Base-by-base conservation (phyloP, 2,797 vertebrate genomes). In the Spondyliosoma cantharus region DNA sequence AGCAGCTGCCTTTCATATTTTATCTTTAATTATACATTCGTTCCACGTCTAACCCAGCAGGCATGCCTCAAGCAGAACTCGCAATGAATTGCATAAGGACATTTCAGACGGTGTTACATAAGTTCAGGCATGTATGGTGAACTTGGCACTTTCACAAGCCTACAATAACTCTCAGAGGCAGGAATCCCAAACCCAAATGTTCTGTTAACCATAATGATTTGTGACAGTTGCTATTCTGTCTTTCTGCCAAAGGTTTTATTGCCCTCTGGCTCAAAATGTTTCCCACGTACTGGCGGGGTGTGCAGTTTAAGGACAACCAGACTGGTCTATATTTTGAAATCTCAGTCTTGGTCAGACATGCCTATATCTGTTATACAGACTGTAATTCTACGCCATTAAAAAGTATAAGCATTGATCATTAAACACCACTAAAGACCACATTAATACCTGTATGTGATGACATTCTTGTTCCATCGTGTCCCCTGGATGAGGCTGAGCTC, bases 401-500 rank as follows among this genome's bases (percentile, higher is more conserved):
- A 46, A 37, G 20, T 29, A 12, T 62, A 49, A 49, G 3, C 1
- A 48, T 2, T 16, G 14, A 50, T 1, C 15, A 20, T n/a, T n/a
- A 59, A 66, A 20, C 24, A 37, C 25, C 3, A 45, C 11, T 13
- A 46, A 67, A 56, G 42, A 24, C 25, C 22, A 32, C 17, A 49
- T 15, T 37, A 29, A 13, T 87, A 95, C 95, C 90, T 94, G 93
- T 95, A 96, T 65, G 93, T 93, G 80, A 96, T 84, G 74, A 91
- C 68, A 0, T 92, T 95, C 87, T 95, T 96, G 64, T 90, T 91
- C 95, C 95, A 95, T 14, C 86, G 89, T 43, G 89, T 83, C 22
- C 88, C 87, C 71, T 82, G 89, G 66, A 73, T 79, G 75, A 89
- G 79, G 70, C 81, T 92, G 75, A 94, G 94, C 25, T 96, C 93